Evolutionary conservation across 2,888 invertebrate species (phyloP).

Genomic region (Phaonia tiefii): DNA sequence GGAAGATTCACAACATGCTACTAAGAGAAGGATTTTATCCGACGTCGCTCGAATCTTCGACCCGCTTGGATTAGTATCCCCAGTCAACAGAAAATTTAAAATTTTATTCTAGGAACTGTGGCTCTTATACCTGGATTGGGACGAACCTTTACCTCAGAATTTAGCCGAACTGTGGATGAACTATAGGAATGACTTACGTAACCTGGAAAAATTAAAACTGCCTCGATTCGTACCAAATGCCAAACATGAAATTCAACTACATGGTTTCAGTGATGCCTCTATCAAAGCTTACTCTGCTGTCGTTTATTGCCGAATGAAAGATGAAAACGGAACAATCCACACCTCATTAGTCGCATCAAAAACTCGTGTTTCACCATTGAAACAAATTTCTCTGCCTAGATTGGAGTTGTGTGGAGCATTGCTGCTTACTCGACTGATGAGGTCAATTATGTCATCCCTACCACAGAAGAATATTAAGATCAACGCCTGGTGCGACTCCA

Average conservation of each 20-base stretch:
- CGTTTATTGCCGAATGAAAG: conserved; percentile 3
- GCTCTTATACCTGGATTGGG: conserved; percentile 57
- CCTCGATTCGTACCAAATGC: background rate
- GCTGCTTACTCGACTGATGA: conserved; percentile 28
- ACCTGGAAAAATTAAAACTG: conserved; percentile 12
- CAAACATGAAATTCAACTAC: conserved; percentile 22
- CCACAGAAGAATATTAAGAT: background rate
- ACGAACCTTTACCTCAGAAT: conserved; percentile 53
- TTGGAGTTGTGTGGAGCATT: conserved; percentile 32
- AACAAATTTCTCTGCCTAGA: background rate
- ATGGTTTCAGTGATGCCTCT: conserved; percentile 47
- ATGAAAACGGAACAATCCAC: conserved; percentile 1
- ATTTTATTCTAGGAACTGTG: conserved; percentile 63
- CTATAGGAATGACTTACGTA: conserved; percentile 16
- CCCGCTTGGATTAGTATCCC: conserved; percentile 56
- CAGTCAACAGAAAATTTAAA: conserved; percentile 58
- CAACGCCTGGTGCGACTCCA: conserved; percentile 48
- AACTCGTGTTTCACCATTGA: conserved; percentile 39
- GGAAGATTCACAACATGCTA: background rate
- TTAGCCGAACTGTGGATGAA: conserved; percentile 17
- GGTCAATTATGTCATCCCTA: background rate
- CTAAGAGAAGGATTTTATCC: conserved; percentile 28
- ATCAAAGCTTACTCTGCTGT: conserved; percentile 33
- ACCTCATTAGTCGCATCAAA: conserved; percentile 24
- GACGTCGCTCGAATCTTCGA: conserved; percentile 60